These are phyloP conservation scores for Eupeodes luniger DNA, from an alignment of 2,888 invertebrate species.

Conservation along the genomic window DNA sequence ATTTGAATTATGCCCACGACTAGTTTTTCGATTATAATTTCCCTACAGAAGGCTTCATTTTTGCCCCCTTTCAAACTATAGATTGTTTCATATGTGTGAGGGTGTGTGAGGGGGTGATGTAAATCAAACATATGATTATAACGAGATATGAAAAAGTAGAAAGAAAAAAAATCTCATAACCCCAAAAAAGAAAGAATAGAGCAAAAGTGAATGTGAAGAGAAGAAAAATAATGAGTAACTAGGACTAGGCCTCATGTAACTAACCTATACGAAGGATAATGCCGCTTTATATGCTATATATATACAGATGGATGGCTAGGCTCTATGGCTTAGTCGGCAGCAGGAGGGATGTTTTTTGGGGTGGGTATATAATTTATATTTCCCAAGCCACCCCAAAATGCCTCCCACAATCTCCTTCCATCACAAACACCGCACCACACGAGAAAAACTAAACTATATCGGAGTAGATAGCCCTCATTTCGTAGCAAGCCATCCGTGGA, in stretches of 20 bases:
- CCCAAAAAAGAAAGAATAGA: slow-evolving; percentile 18
- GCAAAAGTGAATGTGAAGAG: slow-evolving; percentile 21
- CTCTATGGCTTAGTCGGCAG: slow-evolving; percentile 22
- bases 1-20: slow-evolving; percentile 69
- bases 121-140: slow-evolving; percentile 44
- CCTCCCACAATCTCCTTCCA: background rate
- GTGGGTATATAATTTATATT: slow-evolving; percentile 30
- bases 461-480: slow-evolving; percentile 70
- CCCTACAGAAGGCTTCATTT: background rate
- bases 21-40: slow-evolving; percentile 51
- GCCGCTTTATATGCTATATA: slow-evolving; percentile 35
- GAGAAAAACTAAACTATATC: slow-evolving; percentile 34
- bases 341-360: no score
- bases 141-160: slow-evolving; percentile 14
- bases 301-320: slow-evolving; percentile 22
- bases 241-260: slow-evolving; percentile 65
- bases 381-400: background rate
- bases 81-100: slow-evolving; percentile 4
- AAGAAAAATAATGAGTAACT: slow-evolving; percentile 64
- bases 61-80: background rate
- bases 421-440: background rate
- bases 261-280: slow-evolving; percentile 45
- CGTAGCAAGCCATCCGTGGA: slow-evolving; percentile 69
- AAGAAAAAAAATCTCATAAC: slow-evolving; percentile 42
- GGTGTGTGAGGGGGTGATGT: background rate